Percentiles rank a stretch among this genome's conserved stretches.
phyloP scores from a whole-genome alignment of 2,113 vertebrate species.

The Actinemys pallida region DNA sequence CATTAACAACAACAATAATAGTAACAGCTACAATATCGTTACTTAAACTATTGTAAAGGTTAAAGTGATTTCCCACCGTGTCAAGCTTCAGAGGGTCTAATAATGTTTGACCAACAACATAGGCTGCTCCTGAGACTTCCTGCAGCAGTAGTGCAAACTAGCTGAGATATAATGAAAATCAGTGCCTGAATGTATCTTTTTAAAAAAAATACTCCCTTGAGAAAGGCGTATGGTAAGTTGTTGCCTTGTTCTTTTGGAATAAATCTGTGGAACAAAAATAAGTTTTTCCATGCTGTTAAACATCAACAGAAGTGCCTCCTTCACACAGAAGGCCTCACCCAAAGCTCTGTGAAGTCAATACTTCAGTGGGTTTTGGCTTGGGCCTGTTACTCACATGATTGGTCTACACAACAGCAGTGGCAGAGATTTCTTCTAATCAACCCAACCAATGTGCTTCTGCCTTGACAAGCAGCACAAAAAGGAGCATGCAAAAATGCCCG shows the following conservation, averaged over 20 bases:
- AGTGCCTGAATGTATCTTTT: background rate
- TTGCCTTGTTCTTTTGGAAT: background rate
- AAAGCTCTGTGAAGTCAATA: background rate
- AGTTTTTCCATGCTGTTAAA: background rate
- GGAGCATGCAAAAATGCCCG: background rate
- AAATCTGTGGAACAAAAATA: background rate
- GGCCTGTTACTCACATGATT: background rate
- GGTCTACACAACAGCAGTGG: background rate
- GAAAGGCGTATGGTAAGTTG: fast-evolving
- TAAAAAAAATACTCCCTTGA: background rate
- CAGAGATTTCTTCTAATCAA: background rate
- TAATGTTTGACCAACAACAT: background rate
- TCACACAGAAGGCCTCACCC: background rate
- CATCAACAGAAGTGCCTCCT: background rate
- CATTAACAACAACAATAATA: background rate
- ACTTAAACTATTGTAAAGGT: background rate
- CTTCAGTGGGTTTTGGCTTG: background rate
- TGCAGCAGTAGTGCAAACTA: background rate
- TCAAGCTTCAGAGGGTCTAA: background rate
- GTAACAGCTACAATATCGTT: background rate
- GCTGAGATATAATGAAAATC: background rate
- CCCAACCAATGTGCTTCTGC: background rate
- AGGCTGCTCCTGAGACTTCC: background rate
- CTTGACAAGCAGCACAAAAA: background rate
- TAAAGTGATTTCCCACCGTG: background rate